Base-by-base conservation (phyloP, 1,140 invertebrate species). In the Amyelois transitella region DNA sequence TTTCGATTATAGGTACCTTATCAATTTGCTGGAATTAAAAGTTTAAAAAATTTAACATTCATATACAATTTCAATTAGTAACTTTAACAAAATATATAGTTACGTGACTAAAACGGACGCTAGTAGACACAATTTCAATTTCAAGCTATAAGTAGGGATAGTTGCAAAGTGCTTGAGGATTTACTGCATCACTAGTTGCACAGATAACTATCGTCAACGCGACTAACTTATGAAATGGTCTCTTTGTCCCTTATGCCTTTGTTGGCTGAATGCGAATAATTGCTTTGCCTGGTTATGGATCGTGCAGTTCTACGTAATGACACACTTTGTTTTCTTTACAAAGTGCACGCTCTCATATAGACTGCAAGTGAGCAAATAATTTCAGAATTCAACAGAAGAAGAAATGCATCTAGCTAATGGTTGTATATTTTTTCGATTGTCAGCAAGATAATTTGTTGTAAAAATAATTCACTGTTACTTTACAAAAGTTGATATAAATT, bases 181-280 rank as follows among this genome's bases (percentile, higher is more conserved):
- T 84, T 83, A 80, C 70, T 72, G 74, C 79, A 83, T 80, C 79
- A 86, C 77, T 81, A 82, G 77, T 83, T 79, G 69, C 74, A 71
- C 69, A 72, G 72, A 77, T 81, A 82, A 79, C 77, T 80, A 83
- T 80, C 76, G 64, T 79, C 71, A 64, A 66, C 66, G 72, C 66
- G 12, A 78, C 72, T 74, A 78, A 84, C 79, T 82, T 83, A 78
- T 80, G 79, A 84, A 84, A 84, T 81, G 69, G 79, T 80, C 72
- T 70, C 77, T 81, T 80, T 83, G 77, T 81, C 75, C 72, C 64
- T 65, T 61, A 69, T 60, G 69, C 81, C 77, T 80, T 77, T 81
- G 77, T 82, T 82, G 72, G 80, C 72, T 75, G 69, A 75, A 77
- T 76, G 69, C 66, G 72, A 81, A 82, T 83, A 81, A 81, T 83